phyloP scores from a whole-genome alignment of 2,113 vertebrate genomes.

The Heloderma charlesbogerti region DNA sequence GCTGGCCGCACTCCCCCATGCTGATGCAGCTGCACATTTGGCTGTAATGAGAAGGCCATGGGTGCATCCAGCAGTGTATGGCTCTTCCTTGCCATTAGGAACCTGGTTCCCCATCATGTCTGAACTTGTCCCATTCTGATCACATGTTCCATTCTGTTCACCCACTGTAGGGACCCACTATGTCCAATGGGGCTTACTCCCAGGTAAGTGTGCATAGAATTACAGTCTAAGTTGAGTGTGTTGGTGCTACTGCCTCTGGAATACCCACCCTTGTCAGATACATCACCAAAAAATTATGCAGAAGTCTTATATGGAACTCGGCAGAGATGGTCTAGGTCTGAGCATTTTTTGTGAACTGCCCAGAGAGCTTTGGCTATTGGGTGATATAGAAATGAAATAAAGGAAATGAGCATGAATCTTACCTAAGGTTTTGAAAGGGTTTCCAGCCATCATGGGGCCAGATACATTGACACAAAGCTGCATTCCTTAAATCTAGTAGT shows the following conservation, averaged over 20 bases:
- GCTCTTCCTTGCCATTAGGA: neutral
- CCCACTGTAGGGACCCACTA: too few species aligned
- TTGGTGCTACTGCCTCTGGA: neutral
- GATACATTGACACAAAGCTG: neutral
- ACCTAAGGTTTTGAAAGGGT: neutral
- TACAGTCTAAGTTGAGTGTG: neutral
- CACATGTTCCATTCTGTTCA: neutral
- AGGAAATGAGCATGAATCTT: neutral
- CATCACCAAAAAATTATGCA: neutral
- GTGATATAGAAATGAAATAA: too few species aligned
- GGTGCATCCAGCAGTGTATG: neutral
- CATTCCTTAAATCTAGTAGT: neutral
- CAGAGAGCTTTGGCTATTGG: too few species aligned
- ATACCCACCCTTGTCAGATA: neutral
- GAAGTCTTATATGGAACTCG: neutral
- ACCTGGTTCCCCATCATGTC: neutral
- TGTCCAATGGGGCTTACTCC: neutral
- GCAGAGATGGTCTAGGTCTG: neutral
- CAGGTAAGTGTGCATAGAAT: neutral
- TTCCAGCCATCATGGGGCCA: neutral
- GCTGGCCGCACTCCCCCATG: too few species aligned
- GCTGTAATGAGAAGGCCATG: too few species aligned
- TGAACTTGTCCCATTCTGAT: neutral
- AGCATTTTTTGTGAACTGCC: neutral
- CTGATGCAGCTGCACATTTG: too few species aligned